Base-by-base conservation (phyloP, 2,797 vertebrate species). In the Simalia tracyae region DNA sequence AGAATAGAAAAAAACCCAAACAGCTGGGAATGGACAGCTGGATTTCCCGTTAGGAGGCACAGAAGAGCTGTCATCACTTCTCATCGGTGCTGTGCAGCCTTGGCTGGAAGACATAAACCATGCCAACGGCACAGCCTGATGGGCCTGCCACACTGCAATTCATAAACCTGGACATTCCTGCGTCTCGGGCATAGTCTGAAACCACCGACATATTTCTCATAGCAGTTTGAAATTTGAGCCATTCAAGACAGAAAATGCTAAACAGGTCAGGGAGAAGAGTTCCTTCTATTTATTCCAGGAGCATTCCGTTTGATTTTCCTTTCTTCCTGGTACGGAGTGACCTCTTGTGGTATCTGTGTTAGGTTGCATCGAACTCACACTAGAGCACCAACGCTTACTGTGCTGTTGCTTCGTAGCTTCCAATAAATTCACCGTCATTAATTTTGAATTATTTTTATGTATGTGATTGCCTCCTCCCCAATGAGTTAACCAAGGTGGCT, bases 301-400 rank as follows among this genome's bases (percentile, higher is more conserved):
- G 54, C 31, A 61, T 64, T 64, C 7, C 10, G 57, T 31, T 42
- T 56, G 26, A 4, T 15, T 63, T 63, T 28, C 36, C 24, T 36
- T 60, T 91, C 72, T 85, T 22, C 60, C 91, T 96, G 95, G 68
- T 12, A n/a, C 90, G 0, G 91, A 93, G 94, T 95, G 96, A 93
- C 97, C 96, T 97, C 97, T 97, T 94, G 97, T 94, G 97, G 96
- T 50, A 15, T 0, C 10, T 28, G 7, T 87, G 4, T 87, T 42
- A 46, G 24, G 94, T 95, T 87, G 36, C 96, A 95, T 10, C 86
- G 17, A 76, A 2, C 81, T 4, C 31, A 14, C n/a, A 90, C 88
- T 50, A 0, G 66, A 89, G 24, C 91, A 94, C 90, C 2, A 0
- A 0, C 31, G 0, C 0, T 72, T 8, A 0, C 6, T 60, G 14